Base-by-base conservation (phyloP, 1,140 invertebrate species). In the Lepidostoma basale region DNA sequence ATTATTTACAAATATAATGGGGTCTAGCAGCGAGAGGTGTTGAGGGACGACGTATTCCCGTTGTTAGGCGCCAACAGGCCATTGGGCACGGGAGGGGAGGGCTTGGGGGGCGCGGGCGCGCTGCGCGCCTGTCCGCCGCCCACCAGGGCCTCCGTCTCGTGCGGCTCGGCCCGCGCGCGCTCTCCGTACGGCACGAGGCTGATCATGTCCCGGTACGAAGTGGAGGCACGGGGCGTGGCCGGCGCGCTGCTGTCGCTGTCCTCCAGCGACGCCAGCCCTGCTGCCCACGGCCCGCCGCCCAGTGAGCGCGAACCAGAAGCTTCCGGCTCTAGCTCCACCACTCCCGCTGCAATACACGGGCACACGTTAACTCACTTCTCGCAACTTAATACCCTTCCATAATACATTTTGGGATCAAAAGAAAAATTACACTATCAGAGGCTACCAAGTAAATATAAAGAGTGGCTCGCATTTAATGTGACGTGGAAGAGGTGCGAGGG, bases 101-200 rank as follows among this genome's bases (percentile, higher is more conserved):
- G 9, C 33, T 26, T 16, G 12, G 33, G 30, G 8, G 30, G 44
- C 12, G 25, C 23, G 36, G 63, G 49, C 16, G 40, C 52, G 10
- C 25, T n/a, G 26, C 36, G 49, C 0, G 69, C 42, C 4, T 28
- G 18, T 5, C 44, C n/a, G 30, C 20, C 36, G 14, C 44, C 39
- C 39, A 73, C 67, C 8, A 73, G 49, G 5, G 71, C 67, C 28
- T 73, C 71, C 47, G 62, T 44, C 36, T 73, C 71, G 64, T 67
- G 64, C 3, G 67, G 71, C 8, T 73, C 71, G 28, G 59, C 70
- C 2, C 59, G 47, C 14, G 42, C 42, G 6, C 60, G 28, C 3
- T 72, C 70, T 12, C 58, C 42, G 44, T 52, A 72, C 20, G 62
- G 63, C 39, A 36, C 36, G 20, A 65, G 14, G 40, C 54, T 22